A percentile compares a stretch with the other conserved stretches of the same genome.
Conservation (phyloP, 1,140 invertebrate genomes). For the Hylaeus volcanicus region DNA sequence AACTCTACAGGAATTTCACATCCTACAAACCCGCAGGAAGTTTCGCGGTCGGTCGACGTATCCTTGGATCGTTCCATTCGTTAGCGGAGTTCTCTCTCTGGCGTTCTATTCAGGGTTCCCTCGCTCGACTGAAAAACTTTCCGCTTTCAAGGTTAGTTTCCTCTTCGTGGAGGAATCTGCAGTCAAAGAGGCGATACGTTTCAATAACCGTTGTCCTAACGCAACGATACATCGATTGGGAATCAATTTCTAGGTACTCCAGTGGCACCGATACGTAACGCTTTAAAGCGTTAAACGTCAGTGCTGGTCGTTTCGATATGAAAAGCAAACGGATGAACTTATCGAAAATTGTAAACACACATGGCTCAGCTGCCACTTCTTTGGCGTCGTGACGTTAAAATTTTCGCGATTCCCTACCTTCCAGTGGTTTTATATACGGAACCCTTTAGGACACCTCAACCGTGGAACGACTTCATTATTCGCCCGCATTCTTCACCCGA, state of each 20-base stretch:
- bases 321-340: too few relatives aligned
- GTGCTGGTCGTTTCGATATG: too few relatives aligned
- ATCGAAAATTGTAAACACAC: too few relatives aligned
- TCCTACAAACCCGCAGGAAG: conserved; percentile 41
- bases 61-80: conserved; percentile 51
- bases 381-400: conserved; percentile 20
- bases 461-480: conserved; percentile 55
- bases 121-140: conserved; percentile 37
- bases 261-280: too few relatives aligned
- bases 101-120: conserved; percentile 23
- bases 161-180: background rate
- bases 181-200: too few relatives aligned
- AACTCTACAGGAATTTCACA: conserved; percentile 32
- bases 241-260: too few relatives aligned
- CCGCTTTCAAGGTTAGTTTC: conserved; percentile 20
- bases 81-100: conserved; percentile 44
- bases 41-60: conserved; percentile 55
- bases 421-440: conserved; percentile 53
- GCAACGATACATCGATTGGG: too few relatives aligned
- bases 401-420: background rate
- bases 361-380: background rate
- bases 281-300: too few relatives aligned
- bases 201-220: too few relatives aligned
- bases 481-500: conserved; percentile 53
- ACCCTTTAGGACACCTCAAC: conserved; percentile 34